Conservation (phyloP, 2,113 vertebrate species). For the Hippopotamus amphibius region DNA sequence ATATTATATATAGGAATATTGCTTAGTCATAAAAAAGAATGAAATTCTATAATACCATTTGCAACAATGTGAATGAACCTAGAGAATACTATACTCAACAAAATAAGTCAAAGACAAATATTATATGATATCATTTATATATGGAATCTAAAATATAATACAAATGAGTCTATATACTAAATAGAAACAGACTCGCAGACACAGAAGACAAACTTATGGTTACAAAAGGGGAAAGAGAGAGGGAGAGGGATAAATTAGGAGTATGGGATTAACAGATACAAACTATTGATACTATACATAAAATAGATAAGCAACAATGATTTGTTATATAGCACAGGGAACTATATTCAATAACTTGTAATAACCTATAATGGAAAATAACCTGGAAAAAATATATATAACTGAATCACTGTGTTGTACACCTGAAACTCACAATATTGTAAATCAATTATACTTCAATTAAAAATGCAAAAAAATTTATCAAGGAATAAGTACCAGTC, state of each 20-base stretch:
- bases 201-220: not conserved
- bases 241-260: not conserved
- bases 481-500: not conserved
- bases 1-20: not conserved
- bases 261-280: not conserved
- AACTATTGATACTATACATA: not conserved
- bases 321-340: not conserved
- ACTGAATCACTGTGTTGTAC: not conserved
- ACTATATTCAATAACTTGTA: not conserved
- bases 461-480: not conserved
- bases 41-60: not conserved
- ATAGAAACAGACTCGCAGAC: not conserved
- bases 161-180: not conserved
- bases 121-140: not conserved
- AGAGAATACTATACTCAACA: not conserved
- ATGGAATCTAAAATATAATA: not conserved
- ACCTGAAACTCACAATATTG: not conserved
- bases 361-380: not conserved
- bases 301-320: not conserved
- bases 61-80: not conserved
- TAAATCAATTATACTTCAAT: not conserved
- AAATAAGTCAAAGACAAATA: not conserved
- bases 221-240: not conserved
- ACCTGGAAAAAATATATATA: not conserved
- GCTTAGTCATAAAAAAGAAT: not conserved